phyloP scores from a whole-genome alignment of 2,797 vertebrate genomes.

The Rhinatrema bivittatum region DNA sequence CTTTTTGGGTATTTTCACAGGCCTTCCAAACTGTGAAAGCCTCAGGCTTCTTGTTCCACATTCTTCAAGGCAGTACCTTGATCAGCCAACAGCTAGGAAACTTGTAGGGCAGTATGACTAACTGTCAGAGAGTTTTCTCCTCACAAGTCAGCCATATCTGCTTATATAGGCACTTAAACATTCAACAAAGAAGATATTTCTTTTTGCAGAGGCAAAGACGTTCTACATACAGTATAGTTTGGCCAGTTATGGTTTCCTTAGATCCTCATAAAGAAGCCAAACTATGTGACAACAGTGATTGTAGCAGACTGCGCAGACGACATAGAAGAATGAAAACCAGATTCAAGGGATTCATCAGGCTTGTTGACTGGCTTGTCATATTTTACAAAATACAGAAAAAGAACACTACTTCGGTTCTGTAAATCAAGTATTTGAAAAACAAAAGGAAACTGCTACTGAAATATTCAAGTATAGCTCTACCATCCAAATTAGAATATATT shows the following conservation, averaged over 20 bases:
- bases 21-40: too few relatives aligned
- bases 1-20: too few relatives aligned
- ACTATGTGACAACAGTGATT: conserved; percentile 93
- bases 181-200: conserved; percentile 58
- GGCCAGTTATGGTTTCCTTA: conserved; percentile 57
- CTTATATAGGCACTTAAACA: conserved; percentile 45
- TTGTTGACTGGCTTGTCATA: conserved; percentile 88
- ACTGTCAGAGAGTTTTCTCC: conserved; percentile 38
- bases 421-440: too few relatives aligned
- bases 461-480: too few relatives aligned
- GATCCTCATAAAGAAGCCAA: conserved; percentile 82
- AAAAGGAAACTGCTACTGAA: too few relatives aligned
- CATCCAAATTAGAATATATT: too few relatives aligned
- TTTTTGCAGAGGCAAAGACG: conserved; percentile 53
- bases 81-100: too few relatives aligned
- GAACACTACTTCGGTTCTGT: too few relatives aligned
- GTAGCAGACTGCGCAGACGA: conserved; percentile 87
- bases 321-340: conserved; percentile 91
- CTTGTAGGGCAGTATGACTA: conserved; percentile 64
- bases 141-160: conserved; percentile 38
- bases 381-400: too few relatives aligned
- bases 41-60: too few relatives aligned
- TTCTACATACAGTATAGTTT: conserved; percentile 52
- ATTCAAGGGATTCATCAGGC: conserved; percentile 81
- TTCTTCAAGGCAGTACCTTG: too few relatives aligned